Conservation (phyloP, 2,113 vertebrate species). For the Nothocercus nigrocapillus region DNA sequence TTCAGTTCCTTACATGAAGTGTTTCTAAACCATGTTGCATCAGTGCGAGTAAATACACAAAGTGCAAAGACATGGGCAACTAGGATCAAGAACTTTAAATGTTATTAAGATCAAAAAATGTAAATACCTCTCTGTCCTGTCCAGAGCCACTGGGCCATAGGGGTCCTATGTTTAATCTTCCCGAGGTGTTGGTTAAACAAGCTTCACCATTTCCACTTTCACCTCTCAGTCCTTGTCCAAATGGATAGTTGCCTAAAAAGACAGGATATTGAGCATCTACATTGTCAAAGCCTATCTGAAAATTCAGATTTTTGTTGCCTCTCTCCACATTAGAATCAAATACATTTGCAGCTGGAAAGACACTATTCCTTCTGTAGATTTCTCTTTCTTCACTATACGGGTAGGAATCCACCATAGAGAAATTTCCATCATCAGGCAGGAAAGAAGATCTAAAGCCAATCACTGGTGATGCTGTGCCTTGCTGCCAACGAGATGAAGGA, state of each 20-base stretch:
- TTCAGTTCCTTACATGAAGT: neutral
- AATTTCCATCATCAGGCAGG: neutral
- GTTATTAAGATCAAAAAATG: neutral
- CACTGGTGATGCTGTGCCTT: neutral
- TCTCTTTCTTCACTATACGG: neutral
- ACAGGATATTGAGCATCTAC: neutral
- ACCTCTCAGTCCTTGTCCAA: neutral
- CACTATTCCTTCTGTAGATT: neutral
- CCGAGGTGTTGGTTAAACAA: neutral
- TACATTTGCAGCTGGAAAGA: neutral
- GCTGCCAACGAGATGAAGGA: neutral
- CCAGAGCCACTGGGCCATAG: neutral
- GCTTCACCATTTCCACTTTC: neutral
- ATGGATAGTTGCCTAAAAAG: neutral
- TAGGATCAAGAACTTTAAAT: neutral
- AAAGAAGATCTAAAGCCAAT: constrained; percentile 8
- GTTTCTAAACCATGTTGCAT: neutral
- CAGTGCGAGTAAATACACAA: neutral
- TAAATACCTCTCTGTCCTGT: constrained; percentile 25
- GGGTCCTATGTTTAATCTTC: neutral
- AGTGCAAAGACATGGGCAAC: neutral
- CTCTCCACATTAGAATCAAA: neutral
- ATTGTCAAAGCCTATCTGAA: neutral
- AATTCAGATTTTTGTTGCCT: neutral
- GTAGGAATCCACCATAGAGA: neutral